Evolutionary conservation across 1,140 invertebrate species (phyloP).

Genomic region (Trialeurodes vaporariorum): DNA sequence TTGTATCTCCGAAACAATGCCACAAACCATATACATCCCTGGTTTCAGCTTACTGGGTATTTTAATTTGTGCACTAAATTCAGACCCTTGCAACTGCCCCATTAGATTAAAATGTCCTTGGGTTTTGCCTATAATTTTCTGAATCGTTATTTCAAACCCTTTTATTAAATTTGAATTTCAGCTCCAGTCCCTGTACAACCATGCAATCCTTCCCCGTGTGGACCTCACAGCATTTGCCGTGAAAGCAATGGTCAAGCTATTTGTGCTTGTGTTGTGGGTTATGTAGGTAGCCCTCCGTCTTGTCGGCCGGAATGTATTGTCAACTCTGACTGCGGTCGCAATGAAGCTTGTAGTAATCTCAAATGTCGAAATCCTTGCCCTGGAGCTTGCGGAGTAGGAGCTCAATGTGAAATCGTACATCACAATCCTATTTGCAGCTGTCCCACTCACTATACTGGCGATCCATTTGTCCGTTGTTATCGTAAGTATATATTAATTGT

Average conservation of each 20-base stretch:
- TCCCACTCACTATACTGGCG: constrained; percentile 43
- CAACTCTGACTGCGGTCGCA: constrained; percentile 55
- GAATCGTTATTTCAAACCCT: too few relatives aligned
- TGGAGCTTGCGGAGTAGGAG: constrained; percentile 58
- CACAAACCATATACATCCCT: too few relatives aligned
- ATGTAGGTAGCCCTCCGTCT: constrained; percentile 54
- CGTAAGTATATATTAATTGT: constrained; percentile 9
- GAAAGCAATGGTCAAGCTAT: constrained; percentile 55
- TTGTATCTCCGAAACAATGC: too few relatives aligned
- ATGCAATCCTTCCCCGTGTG: constrained; percentile 59
- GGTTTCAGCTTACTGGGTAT: too few relatives aligned
- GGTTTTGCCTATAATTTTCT: too few relatives aligned
- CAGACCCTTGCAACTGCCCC: too few relatives aligned
- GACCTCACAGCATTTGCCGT: constrained; percentile 60
- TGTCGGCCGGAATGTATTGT: constrained; percentile 63
- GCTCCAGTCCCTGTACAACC: constrained; percentile 36
- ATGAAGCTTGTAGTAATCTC: constrained; percentile 59
- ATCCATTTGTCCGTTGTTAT: constrained; percentile 50
- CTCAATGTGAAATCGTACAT: constrained; percentile 52
- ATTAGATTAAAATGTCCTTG: too few relatives aligned
- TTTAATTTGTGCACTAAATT: too few relatives aligned
- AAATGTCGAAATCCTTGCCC: constrained; percentile 66
- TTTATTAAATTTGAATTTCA: too few relatives aligned
- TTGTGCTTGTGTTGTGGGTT: constrained; percentile 57
- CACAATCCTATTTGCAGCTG: constrained; percentile 54